Evolutionary conservation across 2,888 invertebrate genomes (phyloP).

Genomic region (Sarcophaga subvicina): DNA sequence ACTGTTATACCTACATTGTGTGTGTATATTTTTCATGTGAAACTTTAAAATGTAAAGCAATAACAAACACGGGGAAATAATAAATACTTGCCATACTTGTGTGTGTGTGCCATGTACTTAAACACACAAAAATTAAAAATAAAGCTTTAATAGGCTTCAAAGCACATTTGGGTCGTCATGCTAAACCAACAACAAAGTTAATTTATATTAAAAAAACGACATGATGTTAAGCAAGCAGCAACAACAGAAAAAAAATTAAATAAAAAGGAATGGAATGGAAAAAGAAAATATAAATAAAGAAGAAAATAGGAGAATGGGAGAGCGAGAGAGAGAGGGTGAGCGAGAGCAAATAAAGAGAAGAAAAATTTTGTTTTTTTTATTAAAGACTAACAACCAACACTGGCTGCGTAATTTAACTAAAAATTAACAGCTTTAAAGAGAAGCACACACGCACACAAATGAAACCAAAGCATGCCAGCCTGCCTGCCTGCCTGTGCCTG

Average conservation of each 20-base stretch:
- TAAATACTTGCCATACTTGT: neutral
- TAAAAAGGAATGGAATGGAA: neutral
- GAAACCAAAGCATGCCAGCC: too few species aligned
- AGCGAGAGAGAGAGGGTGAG: too few species aligned
- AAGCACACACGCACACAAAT: neutral
- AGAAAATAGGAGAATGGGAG: neutral
- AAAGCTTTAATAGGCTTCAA: constrained; percentile 67
- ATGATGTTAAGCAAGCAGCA: neutral
- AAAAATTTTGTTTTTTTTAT: neutral
- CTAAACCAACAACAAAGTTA: constrained; percentile 65
- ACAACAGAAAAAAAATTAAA: neutral
- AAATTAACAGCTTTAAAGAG: constrained; percentile 45
- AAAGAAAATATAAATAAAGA: constrained; percentile 2
- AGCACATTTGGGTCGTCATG: constrained; percentile 71
- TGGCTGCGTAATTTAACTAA: constrained; percentile 14
- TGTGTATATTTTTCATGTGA: neutral
- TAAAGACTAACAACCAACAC: neutral
- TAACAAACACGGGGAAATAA: neutral
- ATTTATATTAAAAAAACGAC: constrained; percentile 57
- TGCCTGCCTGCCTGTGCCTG: too few species aligned
- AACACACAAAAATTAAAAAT: constrained; percentile 11
- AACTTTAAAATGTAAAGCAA: neutral
- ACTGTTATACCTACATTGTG: neutral
- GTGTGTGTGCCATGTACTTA: neutral
- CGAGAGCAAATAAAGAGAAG: too few species aligned